Conservation (phyloP, 2,797 vertebrate genomes). For the Eupleurogrammus muticus region DNA sequence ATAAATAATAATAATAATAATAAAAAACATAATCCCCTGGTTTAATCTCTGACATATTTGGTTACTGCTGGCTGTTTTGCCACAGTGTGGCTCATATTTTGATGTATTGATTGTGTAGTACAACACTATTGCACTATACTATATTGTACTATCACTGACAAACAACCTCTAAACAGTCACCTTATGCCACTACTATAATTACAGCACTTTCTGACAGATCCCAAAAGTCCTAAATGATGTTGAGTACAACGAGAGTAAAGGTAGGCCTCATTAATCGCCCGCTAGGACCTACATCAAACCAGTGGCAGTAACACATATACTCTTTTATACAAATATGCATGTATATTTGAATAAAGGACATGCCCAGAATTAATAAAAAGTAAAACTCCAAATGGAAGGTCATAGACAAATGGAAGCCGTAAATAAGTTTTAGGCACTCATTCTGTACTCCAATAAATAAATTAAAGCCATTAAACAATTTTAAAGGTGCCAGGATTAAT, state of each 20-base stretch:
- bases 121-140: background rate
- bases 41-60: background rate
- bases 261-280: constrained; percentile 17
- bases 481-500: background rate
- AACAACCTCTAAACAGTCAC: constrained; percentile 19
- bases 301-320: background rate
- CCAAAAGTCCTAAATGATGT: constrained; percentile 29
- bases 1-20: too few species aligned
- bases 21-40: too few species aligned
- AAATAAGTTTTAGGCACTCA: background rate
- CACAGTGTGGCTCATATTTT: constrained; percentile 36
- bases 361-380: background rate
- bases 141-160: constrained; percentile 34
- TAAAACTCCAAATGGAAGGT: background rate
- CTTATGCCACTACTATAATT: constrained; percentile 8
- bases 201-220: constrained; percentile 28
- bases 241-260: constrained; percentile 23
- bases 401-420: background rate
- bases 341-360: background rate
- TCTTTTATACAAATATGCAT: background rate
- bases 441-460: background rate
- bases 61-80: constrained; percentile 34
- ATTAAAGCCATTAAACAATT: constrained; percentile 1
- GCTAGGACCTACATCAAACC: background rate
- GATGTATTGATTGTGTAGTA: constrained; percentile 37